phyloP scores from a whole-genome alignment of 2,113 vertebrate species.

The Ciconia maguari region DNA sequence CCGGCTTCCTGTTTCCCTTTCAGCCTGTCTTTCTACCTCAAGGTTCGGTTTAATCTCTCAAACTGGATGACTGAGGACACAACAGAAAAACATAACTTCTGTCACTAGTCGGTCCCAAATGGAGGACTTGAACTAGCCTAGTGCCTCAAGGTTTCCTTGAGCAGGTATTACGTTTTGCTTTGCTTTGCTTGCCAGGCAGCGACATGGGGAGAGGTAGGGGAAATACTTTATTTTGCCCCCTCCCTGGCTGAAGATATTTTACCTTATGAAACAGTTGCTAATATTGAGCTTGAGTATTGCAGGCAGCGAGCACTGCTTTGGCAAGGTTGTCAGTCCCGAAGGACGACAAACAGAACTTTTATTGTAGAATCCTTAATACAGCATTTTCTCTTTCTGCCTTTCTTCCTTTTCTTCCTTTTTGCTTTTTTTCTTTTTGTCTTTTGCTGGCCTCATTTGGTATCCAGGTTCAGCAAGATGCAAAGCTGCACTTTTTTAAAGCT shows the following conservation, averaged over 20 bases:
- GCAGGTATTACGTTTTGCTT: neutral
- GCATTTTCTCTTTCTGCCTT: neutral
- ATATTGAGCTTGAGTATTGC: neutral
- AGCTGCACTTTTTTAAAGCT: conserved; percentile 74
- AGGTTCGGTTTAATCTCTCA: neutral
- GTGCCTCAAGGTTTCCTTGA: neutral
- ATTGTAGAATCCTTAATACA: conserved; percentile 34
- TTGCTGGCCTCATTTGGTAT: conserved; percentile 57
- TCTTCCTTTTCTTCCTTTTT: neutral
- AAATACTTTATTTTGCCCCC: neutral
- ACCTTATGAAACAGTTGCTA: neutral
- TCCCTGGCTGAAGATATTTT: neutral
- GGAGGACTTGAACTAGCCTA: conserved; percentile 2
- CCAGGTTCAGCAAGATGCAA: conserved; percentile 73
- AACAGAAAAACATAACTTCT: neutral
- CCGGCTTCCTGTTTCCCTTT: neutral
- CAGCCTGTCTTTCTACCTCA: neutral
- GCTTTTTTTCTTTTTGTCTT: neutral
- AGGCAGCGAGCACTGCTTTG: conserved; percentile 1
- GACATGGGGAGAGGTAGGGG: neutral
- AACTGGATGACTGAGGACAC: neutral
- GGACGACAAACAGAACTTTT: conserved; percentile 30
- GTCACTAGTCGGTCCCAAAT: neutral
- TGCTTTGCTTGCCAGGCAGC: neutral
- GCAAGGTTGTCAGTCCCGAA: conserved; percentile 33